Base-by-base conservation (phyloP, 2,888 invertebrate genomes). In the Brachypterus glaber region DNA sequence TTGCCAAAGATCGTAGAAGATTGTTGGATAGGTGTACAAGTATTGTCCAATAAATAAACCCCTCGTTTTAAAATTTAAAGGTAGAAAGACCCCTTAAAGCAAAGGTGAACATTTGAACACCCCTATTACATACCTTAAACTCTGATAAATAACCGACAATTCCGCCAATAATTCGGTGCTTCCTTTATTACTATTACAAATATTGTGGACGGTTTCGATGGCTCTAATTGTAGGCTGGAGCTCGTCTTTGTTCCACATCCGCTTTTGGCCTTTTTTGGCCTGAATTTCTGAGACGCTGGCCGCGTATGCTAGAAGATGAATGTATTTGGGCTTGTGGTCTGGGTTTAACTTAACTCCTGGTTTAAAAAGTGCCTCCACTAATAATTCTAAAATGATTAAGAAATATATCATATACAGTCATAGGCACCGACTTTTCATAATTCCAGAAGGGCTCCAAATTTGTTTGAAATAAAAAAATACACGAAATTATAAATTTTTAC, bases 321-420 rank as follows among this genome's bases (percentile, higher is more conserved):
- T 87, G 62, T 98, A 98, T 63, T 97, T 97, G 4, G 90, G 83
- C 67, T 95, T 93, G 63, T 96, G 93, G 57, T 97, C 96, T 0
- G 91, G 91, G 68, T 96, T 95, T 39, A 96, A 68, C 69, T 93
- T 91, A 12, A 86, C 82, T n/a, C 88, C 89, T 2, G 90, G 84
- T 62, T 90, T 91, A 62, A 97, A 98, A 7, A 98, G 69, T 0
- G 91, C 80, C 62, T 95, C 95, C 2, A 96, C 87, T 2, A 98
- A 69, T 29, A 98, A 71, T 63, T 96, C 95, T 76, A 60, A 62
- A 66, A 67, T n/a, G n/a, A n/a, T n/a, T n/a, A n/a, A n/a, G n/a
- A n/a, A n/a, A n/a, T n/a, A n/a, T n/a, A n/a, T n/a, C n/a, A n/a
- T n/a, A n/a, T n/a, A n/a, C n/a, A n/a, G n/a, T n/a, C n/a, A n/a